Base-by-base conservation (phyloP, 2,888 invertebrate species). In the Papilio protenor region DNA sequence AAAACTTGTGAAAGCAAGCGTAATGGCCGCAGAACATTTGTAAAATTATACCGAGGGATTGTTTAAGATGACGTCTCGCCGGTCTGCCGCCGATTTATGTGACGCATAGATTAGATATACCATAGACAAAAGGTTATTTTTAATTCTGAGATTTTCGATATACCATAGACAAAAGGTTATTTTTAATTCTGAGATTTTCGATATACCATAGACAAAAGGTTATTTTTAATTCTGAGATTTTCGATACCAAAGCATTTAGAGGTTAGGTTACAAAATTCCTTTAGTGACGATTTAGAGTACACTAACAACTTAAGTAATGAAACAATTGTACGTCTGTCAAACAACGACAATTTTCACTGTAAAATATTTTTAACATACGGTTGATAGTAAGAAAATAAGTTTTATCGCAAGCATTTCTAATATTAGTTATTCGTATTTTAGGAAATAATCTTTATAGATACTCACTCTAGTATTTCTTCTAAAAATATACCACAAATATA, bases 21-120 rank as follows among this genome's bases (percentile, higher is more conserved):
- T 92, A 92, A 92, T 92, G 90, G 91, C 86, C 85, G 83, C 85
- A 84, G 87, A 89, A 92, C 92, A 92, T 92, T 92, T 92, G 92
- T 92, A 89, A 86, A 86, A 91, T 92, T 92, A 92, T 92, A 90
- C 91, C 84, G 85, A 80, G 66, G 87, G 84, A 88, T 88, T 84
- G 84, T 84, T 89, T 86, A 84, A 84, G 84, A 84, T 84, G 85
- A 80, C 80, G 82, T 81, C 87, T 80, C 83, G 78, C 79, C 80
- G 69, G 75, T 75, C 75, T 81, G 74, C 75, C 61, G 77, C 59
- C 79, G 83, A 85, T 86, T 85, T 84, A 85, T 85, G 81, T 81
- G 73, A 45, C 70, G 76, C 83, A 83, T 79, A 85, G 83, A 83
- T 73, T 75, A 75, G 21, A 69, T 23, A 55, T 57, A 21, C 73